These are phyloP conservation scores for Panurus biarmicus DNA, from an alignment of 2,113 vertebrate genomes.

Conservation along the genomic window DNA sequence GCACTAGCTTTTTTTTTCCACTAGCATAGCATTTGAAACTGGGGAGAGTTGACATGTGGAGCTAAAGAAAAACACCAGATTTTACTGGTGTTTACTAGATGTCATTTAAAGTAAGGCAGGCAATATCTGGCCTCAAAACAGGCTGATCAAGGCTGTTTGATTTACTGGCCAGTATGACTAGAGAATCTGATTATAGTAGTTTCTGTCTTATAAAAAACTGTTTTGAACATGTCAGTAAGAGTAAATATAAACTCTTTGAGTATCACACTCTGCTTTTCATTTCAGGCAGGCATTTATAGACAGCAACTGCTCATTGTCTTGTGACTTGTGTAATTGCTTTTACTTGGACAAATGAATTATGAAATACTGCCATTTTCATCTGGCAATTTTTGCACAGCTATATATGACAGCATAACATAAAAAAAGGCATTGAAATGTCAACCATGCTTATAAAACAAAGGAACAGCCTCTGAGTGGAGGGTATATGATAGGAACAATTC, in stretches of 20 bases:
- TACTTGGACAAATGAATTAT: conserved; percentile 3
- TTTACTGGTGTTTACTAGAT: not conserved
- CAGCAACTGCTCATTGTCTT: not conserved
- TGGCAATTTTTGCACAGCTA: not conserved
- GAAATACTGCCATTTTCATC: conserved; percentile 1
- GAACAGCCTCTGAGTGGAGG: not conserved
- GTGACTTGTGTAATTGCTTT: not conserved
- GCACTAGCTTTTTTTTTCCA: not conserved
- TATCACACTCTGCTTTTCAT: not conserved
- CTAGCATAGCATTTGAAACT: not conserved
- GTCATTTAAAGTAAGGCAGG: not conserved
- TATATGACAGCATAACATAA: not conserved
- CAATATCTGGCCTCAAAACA: not conserved
- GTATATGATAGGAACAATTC: not conserved
- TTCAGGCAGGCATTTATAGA: not conserved
- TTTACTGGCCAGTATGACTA: not conserved
- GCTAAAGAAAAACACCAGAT: not conserved
- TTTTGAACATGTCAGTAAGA: not conserved
- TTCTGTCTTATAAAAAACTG: not conserved
- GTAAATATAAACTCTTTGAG: not conserved
- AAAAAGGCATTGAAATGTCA: conserved; percentile 11
- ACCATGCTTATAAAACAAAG: not conserved
- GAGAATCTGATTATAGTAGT: not conserved
- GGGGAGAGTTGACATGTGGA: not conserved
- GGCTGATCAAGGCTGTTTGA: not conserved